Evolutionary conservation across 2,888 invertebrate species (phyloP).

Genomic region (Trissolcus japonicus): DNA sequence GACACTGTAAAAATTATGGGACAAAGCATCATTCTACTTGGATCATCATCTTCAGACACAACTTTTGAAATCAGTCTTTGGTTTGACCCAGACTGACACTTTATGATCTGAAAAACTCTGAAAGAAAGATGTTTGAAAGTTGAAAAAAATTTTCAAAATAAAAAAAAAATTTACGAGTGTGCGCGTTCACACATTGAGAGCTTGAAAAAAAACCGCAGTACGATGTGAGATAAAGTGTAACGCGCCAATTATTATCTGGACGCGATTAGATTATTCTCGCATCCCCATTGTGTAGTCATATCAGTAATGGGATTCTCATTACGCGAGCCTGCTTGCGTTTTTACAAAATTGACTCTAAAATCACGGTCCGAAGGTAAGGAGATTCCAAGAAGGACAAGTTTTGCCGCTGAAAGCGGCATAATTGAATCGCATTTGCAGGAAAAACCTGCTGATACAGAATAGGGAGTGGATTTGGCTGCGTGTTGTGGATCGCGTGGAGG

Average conservation of each 20-base stretch:
- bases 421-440: slow-evolving; percentile 26
- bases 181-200: too few species aligned
- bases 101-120: too few species aligned
- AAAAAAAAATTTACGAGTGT: too few species aligned
- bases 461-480: slow-evolving; percentile 39
- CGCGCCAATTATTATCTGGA: too few species aligned
- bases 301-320: slow-evolving; percentile 12
- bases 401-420: slow-evolving; percentile 15
- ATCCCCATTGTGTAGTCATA: neutral
- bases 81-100: too few species aligned
- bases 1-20: slow-evolving; percentile 32
- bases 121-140: too few species aligned
- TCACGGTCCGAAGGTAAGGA: neutral
- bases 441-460: slow-evolving; percentile 31
- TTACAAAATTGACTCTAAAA: slow-evolving; percentile 1
- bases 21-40: slow-evolving; percentile 20
- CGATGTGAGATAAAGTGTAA: too few species aligned
- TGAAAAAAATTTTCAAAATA: too few species aligned
- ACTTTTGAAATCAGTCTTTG: too few species aligned
- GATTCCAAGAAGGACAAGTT: slow-evolving; percentile 30
- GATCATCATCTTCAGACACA: neutral
- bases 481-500: slow-evolving; percentile 23
- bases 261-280: slow-evolving; percentile 30
- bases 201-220: too few species aligned
- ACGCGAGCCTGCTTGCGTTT: slow-evolving; percentile 23